Evolutionary conservation across 2,113 vertebrate species (phyloP), one percentile per base, ranked within the genome.

Genomic region (Garra rufa): DNA sequence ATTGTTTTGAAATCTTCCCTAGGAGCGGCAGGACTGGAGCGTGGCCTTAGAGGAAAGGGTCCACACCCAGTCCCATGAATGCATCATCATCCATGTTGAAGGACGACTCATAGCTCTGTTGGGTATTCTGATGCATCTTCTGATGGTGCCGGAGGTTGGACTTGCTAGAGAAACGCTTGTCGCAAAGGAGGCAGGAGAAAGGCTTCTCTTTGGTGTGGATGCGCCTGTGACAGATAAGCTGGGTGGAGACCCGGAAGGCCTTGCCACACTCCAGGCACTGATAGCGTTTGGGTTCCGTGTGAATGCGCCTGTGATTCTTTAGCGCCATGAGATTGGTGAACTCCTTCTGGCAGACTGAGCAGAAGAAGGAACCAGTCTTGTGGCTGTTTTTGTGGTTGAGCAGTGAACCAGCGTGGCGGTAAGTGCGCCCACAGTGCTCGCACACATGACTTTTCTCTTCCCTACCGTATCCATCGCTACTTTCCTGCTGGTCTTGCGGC

Each of bases 281-380:
- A 87, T 96, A 96, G 65, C 96, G 96, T 83, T 96, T 95, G 46
- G 96, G 95, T 89, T 96, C 95, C 0, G 95, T 94, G 85, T 95
- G 95, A 63, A 95, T 95, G 41, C 94, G 94, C 4, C 91, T 83
- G 91, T 95, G 95, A 92, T 95, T 95, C 90, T 95, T 95, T 30
- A 95, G 93, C 0, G 94, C 93, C 94, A 94, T 94, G 48, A 94
- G 91, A 90, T 95, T 95, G 85, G 91, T 92, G 91, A 95, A 95
- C 90, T 94, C 93, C 48, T 95, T 95, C 82, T 93, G 93, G 89
- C 95, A 95, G 44, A 93, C 87, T 0, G 92, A 88, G 91, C 95
- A 95, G 82, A 88, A 92, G 91, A 93, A 95, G 65, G 90, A 91
- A 81, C 94, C 94, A 0, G 89, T 94, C 88, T 95, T 94, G 92